These are phyloP conservation scores for Tipula helvola DNA, from an alignment of 2,888 invertebrate genomes.

Conservation along the genomic window DNA sequence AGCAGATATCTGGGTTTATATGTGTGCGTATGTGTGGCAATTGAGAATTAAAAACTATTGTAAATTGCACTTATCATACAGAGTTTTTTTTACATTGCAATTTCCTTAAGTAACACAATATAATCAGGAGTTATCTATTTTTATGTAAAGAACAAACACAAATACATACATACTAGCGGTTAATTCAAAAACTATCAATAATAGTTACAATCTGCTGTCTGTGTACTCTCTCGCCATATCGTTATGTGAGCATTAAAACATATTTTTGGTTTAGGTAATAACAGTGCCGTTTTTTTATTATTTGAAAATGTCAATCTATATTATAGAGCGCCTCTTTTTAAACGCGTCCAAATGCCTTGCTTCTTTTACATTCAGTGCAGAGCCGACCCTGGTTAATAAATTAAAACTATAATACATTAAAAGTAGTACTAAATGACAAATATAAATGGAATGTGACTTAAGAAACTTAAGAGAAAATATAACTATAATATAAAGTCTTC, in stretches of 20 bases:
- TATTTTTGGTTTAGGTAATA: neutral
- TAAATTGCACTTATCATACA: neutral
- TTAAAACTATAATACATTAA: neutral
- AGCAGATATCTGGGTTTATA: neutral
- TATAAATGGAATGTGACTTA: neutral
- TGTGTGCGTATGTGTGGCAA: neutral
- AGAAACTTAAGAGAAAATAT: neutral
- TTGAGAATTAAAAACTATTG: neutral
- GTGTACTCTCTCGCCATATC: neutral
- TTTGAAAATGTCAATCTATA: too few relatives aligned
- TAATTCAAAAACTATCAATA: neutral
- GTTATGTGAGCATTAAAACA: neutral
- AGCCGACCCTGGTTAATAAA: neutral
- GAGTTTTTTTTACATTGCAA: neutral
- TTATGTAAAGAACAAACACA: neutral
- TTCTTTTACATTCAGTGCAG: too few relatives aligned
- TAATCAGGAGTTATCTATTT: neutral
- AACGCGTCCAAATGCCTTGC: too few relatives aligned
- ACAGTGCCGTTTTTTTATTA: too few relatives aligned
- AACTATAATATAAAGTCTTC: neutral
- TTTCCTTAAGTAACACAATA: neutral
- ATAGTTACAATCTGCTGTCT: neutral
- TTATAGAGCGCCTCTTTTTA: too few relatives aligned
- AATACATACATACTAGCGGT: neutral
- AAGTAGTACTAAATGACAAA: neutral